phyloP scores from a whole-genome alignment of 2,113 vertebrate species.

The Australoheros scitulus region DNA sequence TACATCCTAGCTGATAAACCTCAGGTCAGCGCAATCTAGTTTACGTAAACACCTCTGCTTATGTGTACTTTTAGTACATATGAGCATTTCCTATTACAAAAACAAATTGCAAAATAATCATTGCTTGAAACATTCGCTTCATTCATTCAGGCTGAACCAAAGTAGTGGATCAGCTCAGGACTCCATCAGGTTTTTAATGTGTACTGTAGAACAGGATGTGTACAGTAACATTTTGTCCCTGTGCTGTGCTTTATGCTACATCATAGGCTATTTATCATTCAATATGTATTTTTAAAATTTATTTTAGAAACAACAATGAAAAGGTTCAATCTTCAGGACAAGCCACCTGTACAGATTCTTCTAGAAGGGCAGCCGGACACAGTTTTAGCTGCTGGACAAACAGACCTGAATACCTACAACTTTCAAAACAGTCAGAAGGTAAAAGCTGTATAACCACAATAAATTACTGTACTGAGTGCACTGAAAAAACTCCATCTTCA shows the following conservation, averaged over 20 bases:
- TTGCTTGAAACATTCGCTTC: no score
- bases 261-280: not conserved
- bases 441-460: not conserved
- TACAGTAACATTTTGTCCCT: not conserved
- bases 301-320: conserved; percentile 11
- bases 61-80: not conserved
- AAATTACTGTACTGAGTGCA: no score
- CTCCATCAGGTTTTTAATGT: not conserved
- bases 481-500: not conserved
- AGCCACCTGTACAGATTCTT: conserved; percentile 26
- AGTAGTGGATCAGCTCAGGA: no score
- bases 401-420: conserved; percentile 22
- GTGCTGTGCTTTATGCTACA: rapidly evolving
- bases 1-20: not conserved
- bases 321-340: not conserved
- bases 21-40: not conserved
- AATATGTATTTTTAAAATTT: not conserved
- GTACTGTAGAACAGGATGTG: not conserved
- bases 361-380: not conserved
- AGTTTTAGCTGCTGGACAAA: conserved; percentile 17
- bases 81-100: not conserved
- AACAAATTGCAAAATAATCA: not conserved
- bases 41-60: no score
- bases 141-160: no score
- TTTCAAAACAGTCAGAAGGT: conserved; percentile 26